Evolutionary conservation across 2,113 vertebrate species (phyloP).

Genomic region (Pampusana beccarii): DNA sequence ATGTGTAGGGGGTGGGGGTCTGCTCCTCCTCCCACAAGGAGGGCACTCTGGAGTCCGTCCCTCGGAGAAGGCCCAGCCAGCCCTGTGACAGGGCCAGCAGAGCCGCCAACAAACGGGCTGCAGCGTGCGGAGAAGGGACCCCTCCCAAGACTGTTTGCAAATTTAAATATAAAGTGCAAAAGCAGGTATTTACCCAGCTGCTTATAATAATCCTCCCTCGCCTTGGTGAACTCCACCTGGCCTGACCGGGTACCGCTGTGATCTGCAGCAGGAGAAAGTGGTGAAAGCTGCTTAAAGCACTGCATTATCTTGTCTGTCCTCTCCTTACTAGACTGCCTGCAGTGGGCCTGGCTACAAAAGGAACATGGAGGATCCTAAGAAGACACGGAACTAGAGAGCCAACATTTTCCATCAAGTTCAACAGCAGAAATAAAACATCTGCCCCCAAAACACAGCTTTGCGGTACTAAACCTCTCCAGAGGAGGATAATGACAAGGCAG

Average conservation of each 20-base stretch:
- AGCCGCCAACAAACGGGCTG: neutral
- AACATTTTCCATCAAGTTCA: neutral
- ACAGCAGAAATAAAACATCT: neutral
- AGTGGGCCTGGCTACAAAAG: neutral
- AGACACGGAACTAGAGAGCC: neutral
- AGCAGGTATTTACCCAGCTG: constrained; percentile 60
- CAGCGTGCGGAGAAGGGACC: neutral
- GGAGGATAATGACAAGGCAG: neutral
- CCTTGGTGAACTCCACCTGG: constrained; percentile 76
- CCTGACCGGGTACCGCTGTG: constrained; percentile 76
- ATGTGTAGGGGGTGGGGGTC: constrained; percentile 52
- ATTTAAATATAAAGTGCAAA: neutral
- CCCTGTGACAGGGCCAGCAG: neutral
- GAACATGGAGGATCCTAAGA: neutral
- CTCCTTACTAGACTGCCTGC: neutral
- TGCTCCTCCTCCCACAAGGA: constrained; percentile 50
- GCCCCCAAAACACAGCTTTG: neutral
- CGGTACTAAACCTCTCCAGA: neutral
- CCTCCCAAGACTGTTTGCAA: neutral
- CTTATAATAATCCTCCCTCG: constrained; percentile 72
- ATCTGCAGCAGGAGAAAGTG: constrained; percentile 59
- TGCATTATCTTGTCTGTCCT: neutral
- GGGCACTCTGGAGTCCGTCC: constrained; percentile 28
- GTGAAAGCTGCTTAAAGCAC: neutral
- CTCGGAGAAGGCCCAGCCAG: neutral